These are phyloP conservation scores for Myodes glareolus DNA, from an alignment of 2,113 vertebrate species.

Conservation along the genomic window DNA sequence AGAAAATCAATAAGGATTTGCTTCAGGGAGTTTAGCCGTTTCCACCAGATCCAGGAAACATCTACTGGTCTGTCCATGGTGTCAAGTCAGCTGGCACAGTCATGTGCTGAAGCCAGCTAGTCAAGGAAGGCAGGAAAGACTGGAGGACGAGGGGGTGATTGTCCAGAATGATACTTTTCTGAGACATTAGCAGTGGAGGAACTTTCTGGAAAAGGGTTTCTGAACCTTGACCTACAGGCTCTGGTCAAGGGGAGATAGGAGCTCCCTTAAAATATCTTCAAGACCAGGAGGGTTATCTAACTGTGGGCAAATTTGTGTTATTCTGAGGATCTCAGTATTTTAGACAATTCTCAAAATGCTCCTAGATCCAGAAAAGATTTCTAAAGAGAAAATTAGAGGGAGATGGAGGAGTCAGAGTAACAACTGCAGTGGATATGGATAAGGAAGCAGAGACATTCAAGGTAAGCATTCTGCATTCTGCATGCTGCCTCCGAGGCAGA, in stretches of 20 bases:
- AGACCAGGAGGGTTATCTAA: not conserved
- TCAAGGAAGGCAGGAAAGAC: not conserved
- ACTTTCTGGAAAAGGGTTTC: not conserved
- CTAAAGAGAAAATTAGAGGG: not conserved
- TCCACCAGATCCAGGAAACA: constrained; percentile 48
- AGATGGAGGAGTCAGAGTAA: not conserved
- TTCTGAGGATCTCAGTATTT: not conserved
- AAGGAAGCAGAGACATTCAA: not conserved
- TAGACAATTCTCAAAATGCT: not conserved
- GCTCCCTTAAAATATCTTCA: not conserved
- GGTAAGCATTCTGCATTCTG: not conserved
- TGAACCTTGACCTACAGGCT: not conserved
- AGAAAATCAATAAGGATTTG: constrained; percentile 67
- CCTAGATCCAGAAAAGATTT: not conserved
- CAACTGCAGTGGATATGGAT: not conserved
- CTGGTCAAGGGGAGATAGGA: not conserved
- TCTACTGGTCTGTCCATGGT: not conserved
- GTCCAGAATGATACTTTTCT: not conserved
- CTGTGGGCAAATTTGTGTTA: not conserved
- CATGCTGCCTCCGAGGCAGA: not conserved
- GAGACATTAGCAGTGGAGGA: not conserved
- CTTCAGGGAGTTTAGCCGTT: constrained; percentile 58
- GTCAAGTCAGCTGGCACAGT: not conserved
- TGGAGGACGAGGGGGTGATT: rapidly evolving
- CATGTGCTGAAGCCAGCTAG: not conserved